Percentiles rank a stretch among this genome's conserved stretches.
These are phyloP conservation scores for Dipus sagitta DNA, from an alignment of 2,797 vertebrate genomes.

Conservation along the genomic window DNA sequence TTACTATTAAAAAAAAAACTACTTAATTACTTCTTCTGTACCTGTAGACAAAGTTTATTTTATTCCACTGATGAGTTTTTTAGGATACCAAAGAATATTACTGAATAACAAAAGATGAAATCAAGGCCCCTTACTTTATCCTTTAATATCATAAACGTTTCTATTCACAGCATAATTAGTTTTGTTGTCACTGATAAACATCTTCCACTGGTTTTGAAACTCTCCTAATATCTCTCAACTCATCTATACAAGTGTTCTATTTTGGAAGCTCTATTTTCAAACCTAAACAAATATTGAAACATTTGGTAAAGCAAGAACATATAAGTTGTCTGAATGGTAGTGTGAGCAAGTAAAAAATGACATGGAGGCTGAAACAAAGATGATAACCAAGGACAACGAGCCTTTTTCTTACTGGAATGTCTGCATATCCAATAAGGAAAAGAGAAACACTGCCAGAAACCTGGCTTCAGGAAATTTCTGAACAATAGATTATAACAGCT, in stretches of 20 bases:
- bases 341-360: background rate
- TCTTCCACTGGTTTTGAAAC: background rate
- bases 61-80: background rate
- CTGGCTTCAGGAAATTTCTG: background rate
- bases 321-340: background rate
- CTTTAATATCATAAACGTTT: background rate
- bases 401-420: background rate
- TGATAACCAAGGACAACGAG: background rate
- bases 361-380: background rate
- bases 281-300: background rate
- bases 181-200: background rate
- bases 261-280: constrained; percentile 16
- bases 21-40: background rate
- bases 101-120: background rate
- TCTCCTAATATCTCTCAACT: background rate
- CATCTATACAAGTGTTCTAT: constrained; percentile 3
- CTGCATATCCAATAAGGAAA: background rate
- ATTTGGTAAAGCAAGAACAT: background rate
- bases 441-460: background rate
- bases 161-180: background rate
- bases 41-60: background rate
- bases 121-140: background rate
- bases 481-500: background rate
- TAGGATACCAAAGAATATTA: background rate
- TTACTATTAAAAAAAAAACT: background rate